Percentiles rank a stretch among this genome's conserved stretches.
Conservation (phyloP, 2,113 vertebrate genomes). For the Poicephalus gulielmi region DNA sequence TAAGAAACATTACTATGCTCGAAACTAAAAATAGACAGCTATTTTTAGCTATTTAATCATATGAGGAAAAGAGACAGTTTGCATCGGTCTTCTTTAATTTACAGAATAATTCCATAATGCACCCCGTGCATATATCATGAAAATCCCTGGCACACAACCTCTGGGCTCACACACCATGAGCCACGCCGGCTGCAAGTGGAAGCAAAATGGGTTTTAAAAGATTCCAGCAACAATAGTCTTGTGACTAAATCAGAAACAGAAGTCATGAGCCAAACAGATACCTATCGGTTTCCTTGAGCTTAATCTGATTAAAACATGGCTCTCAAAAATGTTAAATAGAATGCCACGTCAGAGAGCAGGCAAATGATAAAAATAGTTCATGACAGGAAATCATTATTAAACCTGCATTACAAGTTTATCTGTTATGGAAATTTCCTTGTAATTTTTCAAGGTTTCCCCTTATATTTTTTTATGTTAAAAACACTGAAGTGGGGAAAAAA, state of each 20-base stretch:
- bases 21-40: slow-evolving; percentile 63
- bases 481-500: background rate
- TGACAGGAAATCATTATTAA: slow-evolving; percentile 79
- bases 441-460: slow-evolving; percentile 72
- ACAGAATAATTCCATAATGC: slow-evolving; percentile 44
- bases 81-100: slow-evolving; percentile 63
- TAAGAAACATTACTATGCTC: slow-evolving; percentile 50
- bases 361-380: slow-evolving; percentile 77
- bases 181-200: slow-evolving; percentile 70
- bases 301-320: slow-evolving; percentile 84
- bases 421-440: slow-evolving; percentile 78
- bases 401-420: slow-evolving; percentile 70
- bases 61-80: slow-evolving; percentile 33
- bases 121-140: background rate
- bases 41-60: slow-evolving; percentile 68
- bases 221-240: slow-evolving; percentile 80
- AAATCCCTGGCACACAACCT: slow-evolving; percentile 62
- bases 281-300: slow-evolving; percentile 79
- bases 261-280: slow-evolving; percentile 79
- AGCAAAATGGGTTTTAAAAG: slow-evolving; percentile 74
- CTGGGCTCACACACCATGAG: slow-evolving; percentile 41
- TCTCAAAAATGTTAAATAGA: slow-evolving; percentile 75
- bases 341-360: slow-evolving; percentile 71
- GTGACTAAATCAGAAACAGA: slow-evolving; percentile 83
- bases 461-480: slow-evolving; percentile 18